Percentiles rank a stretch among this genome's conserved stretches.
Evolutionary conservation across 1,140 invertebrate species (phyloP).

Genomic region (Grapholita molesta): DNA sequence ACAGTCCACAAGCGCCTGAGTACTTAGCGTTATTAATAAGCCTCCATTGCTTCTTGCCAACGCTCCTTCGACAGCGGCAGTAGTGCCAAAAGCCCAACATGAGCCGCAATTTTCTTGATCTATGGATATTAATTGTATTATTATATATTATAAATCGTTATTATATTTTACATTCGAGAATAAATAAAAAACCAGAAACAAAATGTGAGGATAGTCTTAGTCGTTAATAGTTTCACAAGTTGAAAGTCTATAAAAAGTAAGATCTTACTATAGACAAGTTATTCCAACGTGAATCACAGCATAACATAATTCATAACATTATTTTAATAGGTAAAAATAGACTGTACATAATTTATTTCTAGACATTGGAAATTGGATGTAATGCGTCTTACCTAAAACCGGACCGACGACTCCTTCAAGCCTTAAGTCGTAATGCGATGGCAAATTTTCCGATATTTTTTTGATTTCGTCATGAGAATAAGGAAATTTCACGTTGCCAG

Average conservation of each 20-base stretch:
- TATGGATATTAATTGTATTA: slow-evolving; percentile 21
- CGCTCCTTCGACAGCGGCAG: slow-evolving; percentile 90
- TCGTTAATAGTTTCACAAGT: no score
- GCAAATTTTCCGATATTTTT: slow-evolving; percentile 71
- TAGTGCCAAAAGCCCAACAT: slow-evolving; percentile 78
- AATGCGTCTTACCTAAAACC: slow-evolving; percentile 85
- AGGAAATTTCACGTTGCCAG: slow-evolving; percentile 85
- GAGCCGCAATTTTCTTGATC: slow-evolving; percentile 68
- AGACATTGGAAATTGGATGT: no score
- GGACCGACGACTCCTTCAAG: slow-evolving; percentile 92
- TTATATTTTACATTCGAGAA: no score
- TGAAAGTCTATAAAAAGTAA: no score
- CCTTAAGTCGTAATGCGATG: slow-evolving; percentile 91
- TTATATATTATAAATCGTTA: neutral
- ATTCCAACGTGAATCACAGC: no score
- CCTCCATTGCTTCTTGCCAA: slow-evolving; percentile 83
- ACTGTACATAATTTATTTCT: neutral
- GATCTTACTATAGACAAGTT: no score
- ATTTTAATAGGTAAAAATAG: neutral
- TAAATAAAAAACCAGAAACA: no score
- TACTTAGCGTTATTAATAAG: slow-evolving; percentile 82
- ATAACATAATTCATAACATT: no score
- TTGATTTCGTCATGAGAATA: slow-evolving; percentile 64
- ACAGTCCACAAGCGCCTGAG: slow-evolving; percentile 83
- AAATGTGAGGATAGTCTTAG: no score